These are phyloP conservation scores for Damaliscus lunatus DNA, from an alignment of 2,113 vertebrate genomes.

Conservation along the genomic window DNA sequence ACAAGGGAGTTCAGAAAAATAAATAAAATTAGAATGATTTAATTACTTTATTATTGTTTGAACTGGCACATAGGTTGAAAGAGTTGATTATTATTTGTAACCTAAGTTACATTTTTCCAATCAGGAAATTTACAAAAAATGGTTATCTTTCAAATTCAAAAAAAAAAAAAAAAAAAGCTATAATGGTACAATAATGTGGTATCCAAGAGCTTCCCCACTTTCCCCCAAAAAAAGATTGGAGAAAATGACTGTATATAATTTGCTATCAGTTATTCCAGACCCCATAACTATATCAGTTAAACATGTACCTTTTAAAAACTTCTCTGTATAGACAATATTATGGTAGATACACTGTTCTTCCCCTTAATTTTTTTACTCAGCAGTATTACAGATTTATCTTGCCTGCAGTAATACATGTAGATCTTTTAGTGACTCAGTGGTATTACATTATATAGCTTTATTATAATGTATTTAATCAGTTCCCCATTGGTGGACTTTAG, in stretches of 20 bases:
- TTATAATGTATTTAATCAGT: background rate
- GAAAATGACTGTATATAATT: background rate
- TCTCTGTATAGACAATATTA: background rate
- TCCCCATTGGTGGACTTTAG: background rate
- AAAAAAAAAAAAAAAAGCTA: background rate
- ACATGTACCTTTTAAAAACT: background rate
- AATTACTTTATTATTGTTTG: slow-evolving; percentile 18
- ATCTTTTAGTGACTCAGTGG: background rate
- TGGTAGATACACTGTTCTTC: background rate
- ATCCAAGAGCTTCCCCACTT: background rate
- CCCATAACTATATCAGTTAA: background rate
- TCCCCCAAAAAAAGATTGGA: background rate
- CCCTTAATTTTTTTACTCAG: background rate
- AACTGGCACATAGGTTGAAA: background rate
- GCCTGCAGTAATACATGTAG: background rate
- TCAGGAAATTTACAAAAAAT: background rate
- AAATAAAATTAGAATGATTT: slow-evolving; percentile 11
- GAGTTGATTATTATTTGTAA: slow-evolving; percentile 26
- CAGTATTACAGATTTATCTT: background rate
- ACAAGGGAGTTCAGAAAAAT: background rate
- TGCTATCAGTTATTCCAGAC: background rate
- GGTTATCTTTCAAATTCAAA: background rate
- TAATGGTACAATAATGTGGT: background rate
- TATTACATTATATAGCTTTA: background rate
- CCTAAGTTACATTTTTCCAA: background rate